Percentiles rank a stretch among this genome's conserved stretches.
Evolutionary conservation across 1,140 invertebrate genomes (phyloP).

Genomic region (Heliconius congener): DNA sequence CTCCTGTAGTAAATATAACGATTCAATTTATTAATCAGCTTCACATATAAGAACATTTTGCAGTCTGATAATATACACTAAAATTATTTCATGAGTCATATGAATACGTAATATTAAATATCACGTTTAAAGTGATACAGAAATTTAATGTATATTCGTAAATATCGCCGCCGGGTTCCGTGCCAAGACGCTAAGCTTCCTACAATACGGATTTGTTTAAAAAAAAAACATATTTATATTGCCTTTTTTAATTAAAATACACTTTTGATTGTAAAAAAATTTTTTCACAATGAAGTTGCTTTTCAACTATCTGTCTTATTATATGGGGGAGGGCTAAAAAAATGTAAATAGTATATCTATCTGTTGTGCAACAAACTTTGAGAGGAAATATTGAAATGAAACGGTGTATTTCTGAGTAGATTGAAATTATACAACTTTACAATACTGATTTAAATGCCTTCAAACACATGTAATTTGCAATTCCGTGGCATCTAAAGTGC

Average conservation of each 20-base stretch:
- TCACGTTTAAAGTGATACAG: constrained; percentile 35
- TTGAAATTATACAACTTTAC: not conserved
- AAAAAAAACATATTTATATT: constrained; percentile 26
- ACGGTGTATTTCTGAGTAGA: not conserved
- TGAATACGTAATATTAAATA: constrained; percentile 33
- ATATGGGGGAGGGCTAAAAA: not conserved
- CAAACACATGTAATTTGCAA: too few species aligned
- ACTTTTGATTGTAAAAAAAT: too few species aligned
- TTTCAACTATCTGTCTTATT: not conserved
- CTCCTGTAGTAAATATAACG: not conserved
- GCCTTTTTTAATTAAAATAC: constrained; percentile 16
- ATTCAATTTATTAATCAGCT: not conserved
- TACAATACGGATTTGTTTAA: constrained; percentile 45
- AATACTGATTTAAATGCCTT: too few species aligned
- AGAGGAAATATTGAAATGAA: too few species aligned
- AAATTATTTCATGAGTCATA: constrained; percentile 27
- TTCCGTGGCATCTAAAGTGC: not conserved
- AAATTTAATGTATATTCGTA: constrained; percentile 38
- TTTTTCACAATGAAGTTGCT: not conserved
- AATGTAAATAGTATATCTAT: too few species aligned
- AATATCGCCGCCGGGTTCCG: constrained; percentile 35
- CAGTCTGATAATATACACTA: constrained; percentile 1
- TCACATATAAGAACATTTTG: constrained; percentile 4
- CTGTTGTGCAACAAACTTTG: too few species aligned
- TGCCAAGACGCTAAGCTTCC: constrained; percentile 48